These are phyloP conservation scores for Eupeodes latifasciatus DNA, from an alignment of 2,888 invertebrate genomes.

Conservation along the genomic window DNA sequence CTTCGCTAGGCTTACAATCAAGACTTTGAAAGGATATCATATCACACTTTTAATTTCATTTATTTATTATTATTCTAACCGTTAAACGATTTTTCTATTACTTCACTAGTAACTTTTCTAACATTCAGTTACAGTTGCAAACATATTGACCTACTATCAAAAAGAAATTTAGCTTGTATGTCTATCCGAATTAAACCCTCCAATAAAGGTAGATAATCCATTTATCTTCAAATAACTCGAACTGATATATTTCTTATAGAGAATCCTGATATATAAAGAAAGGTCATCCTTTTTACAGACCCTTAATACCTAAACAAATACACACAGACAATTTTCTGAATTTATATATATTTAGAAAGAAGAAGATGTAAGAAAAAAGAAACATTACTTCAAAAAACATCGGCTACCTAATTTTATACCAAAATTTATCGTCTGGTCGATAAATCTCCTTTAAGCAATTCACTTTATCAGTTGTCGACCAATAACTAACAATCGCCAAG, in stretches of 20 bases:
- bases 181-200: too few species aligned
- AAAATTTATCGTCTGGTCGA: slow-evolving; percentile 52
- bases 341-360: too few species aligned
- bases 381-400: slow-evolving; percentile 27
- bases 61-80: too few species aligned
- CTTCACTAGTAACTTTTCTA: too few species aligned
- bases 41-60: too few species aligned
- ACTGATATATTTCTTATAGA: neutral
- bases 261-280: neutral
- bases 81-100: too few species aligned
- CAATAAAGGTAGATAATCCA: neutral
- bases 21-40: too few species aligned
- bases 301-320: slow-evolving; percentile 7
- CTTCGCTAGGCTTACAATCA: too few species aligned
- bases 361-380: neutral
- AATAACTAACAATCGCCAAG: slow-evolving; percentile 72
- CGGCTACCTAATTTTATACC: slow-evolving; percentile 40
- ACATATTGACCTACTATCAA: too few species aligned
- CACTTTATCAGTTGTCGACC: slow-evolving; percentile 75
- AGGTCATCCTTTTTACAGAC: neutral
- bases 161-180: too few species aligned
- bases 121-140: too few species aligned
- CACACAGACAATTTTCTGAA: neutral
- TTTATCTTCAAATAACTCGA: neutral
- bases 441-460: slow-evolving; percentile 75